phyloP scores from a whole-genome alignment of 2,888 invertebrate species.

The Selenia dentaria region DNA sequence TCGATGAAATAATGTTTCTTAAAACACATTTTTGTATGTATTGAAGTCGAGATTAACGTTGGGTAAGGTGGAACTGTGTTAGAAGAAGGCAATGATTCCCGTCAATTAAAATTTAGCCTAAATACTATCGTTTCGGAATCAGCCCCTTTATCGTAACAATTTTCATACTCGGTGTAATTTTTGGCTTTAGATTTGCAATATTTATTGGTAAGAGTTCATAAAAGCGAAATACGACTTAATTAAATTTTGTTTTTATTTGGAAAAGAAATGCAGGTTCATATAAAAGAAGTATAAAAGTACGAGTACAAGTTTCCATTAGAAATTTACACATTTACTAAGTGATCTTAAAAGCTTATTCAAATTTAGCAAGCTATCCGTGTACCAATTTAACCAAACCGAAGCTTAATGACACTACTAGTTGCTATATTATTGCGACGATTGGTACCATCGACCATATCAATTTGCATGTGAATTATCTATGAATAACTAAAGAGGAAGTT shows the following conservation, averaged over 20 bases:
- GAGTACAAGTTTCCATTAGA: too few species aligned
- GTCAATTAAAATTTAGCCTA: conserved; percentile 57
- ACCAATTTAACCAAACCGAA: conserved; percentile 29
- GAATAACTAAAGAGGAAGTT: conserved; percentile 51
- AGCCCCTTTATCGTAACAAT: conserved; percentile 31
- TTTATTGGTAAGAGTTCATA: too few species aligned
- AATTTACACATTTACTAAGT: too few species aligned
- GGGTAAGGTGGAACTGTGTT: conserved; percentile 80
- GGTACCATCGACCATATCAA: conserved; percentile 18
- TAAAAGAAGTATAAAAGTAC: too few species aligned
- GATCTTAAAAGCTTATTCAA: too few species aligned
- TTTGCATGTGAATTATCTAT: conserved; percentile 38
- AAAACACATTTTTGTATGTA: conserved; percentile 52
- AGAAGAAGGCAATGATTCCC: conserved; percentile 57
- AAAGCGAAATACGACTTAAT: too few species aligned
- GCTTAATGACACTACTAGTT: conserved; percentile 26
- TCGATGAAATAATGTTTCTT: conserved; percentile 48
- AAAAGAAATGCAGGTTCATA: too few species aligned
- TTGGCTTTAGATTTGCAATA: too few species aligned
- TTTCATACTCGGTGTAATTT: conserved; percentile 37
- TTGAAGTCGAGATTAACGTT: conserved; percentile 66
- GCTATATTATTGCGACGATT: conserved; percentile 20
- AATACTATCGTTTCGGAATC: conserved; percentile 59
- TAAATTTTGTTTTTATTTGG: too few species aligned
- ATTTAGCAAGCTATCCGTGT: too few species aligned